A percentile compares a stretch with the other conserved stretches of the same genome.
Evolutionary conservation across 2,888 invertebrate species (phyloP).

Genomic region (Clivina fossor): DNA sequence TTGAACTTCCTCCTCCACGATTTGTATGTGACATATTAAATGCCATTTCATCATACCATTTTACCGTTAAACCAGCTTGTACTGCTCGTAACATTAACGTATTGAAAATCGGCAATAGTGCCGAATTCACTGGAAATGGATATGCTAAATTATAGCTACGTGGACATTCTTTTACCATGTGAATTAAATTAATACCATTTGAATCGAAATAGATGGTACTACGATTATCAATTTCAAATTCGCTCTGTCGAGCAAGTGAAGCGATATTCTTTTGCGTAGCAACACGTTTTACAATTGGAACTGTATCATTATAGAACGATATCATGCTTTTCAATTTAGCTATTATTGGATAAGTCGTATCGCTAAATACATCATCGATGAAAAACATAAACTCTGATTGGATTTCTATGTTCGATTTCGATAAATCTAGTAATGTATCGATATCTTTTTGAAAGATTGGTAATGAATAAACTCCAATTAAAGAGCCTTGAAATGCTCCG

Average conservation of each 20-base stretch:
- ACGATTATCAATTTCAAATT: constrained; percentile 46
- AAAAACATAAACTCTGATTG: constrained; percentile 51
- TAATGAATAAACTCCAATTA: constrained; percentile 51
- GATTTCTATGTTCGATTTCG: constrained; percentile 46
- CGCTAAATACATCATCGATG: constrained; percentile 50
- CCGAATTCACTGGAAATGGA: constrained; percentile 46
- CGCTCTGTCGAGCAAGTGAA: constrained; percentile 47
- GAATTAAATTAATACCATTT: constrained; percentile 46
- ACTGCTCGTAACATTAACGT: constrained; percentile 44
- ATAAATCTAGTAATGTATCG: constrained; percentile 49
- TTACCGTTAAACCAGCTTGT: constrained; percentile 47
- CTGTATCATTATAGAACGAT: constrained; percentile 42
- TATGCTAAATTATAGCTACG: constrained; percentile 51
- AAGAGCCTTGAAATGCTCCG: constrained; percentile 49
- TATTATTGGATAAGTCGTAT: constrained; percentile 47
- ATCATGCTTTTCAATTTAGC: constrained; percentile 47
- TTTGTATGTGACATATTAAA: constrained; percentile 45
- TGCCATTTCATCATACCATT: constrained; percentile 49
- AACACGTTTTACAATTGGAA: constrained; percentile 32
- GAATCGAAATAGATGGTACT: constrained; percentile 41
- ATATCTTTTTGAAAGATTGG: constrained; percentile 51
- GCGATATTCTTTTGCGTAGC: constrained; percentile 43
- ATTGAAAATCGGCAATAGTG: constrained; percentile 45
- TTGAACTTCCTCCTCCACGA: constrained; percentile 40
- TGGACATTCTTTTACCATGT: constrained; percentile 51